Evolutionary conservation across 2,797 vertebrate genomes (phyloP), one percentile per base, ranked within the genome.

Genomic region (Lophius americanus): DNA sequence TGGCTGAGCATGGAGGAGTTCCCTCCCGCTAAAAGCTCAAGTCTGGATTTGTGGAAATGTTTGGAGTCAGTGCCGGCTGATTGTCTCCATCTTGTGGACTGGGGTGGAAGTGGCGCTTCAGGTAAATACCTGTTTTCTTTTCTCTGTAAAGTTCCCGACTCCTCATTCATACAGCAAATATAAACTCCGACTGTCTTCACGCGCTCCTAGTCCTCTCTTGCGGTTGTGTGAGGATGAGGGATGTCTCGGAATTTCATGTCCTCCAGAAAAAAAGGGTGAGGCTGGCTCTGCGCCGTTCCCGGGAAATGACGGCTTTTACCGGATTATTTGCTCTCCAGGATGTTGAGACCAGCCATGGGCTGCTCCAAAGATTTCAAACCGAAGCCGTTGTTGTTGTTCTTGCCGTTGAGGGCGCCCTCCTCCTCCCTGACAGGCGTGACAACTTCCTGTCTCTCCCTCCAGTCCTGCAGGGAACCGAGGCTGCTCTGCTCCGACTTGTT

Each of bases 271-370:
- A 38, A 95, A 93, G 0, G 23, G 92, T 94, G 79, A 94, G 87
- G 70, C 88, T 92, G 85, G 92, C 85, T 86, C 93, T 92, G 80
- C 94, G 93, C 60, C 93, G 92, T 86, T 96, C 92, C 85, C 88
- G 84, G 71, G 89, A 50, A 43, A 38, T 23, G 67, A 61, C 54
- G 13, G 6, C 46, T 61, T 54, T 53, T 23, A 23, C 68, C 44
- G 68, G 76, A 70, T 88, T 92, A 94, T 89, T 96, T 96, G 90
- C 93, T 96, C 83, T 97, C 95, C 82, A 94, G 91, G 90, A 98
- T 94, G 0, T 94, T 95, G 77, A 96, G 92, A 57, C 88, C 92
- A 70, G 93, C 88, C 87, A 95, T 91, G 82, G 95, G 95, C 66
- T 95, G 94, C 90, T 96, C 95, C 88, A 95, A 85, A 78, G 94